A percentile compares a stretch with the other conserved stretches of the same genome.
These are phyloP conservation scores for Heterocephalus glaber DNA, from an alignment of 2,113 vertebrate species.

Conservation along the genomic window DNA sequence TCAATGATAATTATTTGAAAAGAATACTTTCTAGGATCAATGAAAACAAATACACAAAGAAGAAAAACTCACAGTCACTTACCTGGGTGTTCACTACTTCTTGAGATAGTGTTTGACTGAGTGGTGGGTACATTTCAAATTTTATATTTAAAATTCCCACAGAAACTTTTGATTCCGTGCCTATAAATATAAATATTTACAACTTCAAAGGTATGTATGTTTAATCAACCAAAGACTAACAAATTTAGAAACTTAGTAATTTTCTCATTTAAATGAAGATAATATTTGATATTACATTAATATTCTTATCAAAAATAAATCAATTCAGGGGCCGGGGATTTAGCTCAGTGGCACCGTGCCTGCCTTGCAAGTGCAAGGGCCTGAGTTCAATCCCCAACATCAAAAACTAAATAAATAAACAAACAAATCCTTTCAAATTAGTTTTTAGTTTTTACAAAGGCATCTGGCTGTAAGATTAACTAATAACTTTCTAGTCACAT, in stretches of 20 bases:
- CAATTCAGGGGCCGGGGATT: not conserved
- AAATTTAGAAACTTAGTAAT: conserved; percentile 18
- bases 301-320: not conserved
- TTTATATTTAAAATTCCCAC: conserved; percentile 95
- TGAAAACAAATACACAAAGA: conserved; percentile 31
- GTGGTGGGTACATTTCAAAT: conserved; percentile 94
- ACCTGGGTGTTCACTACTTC: conserved; percentile 96
- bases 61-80: conserved; percentile 61
- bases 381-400: no score
- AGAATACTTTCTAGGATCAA: conserved; percentile 11
- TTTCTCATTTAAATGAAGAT: conserved; percentile 28
- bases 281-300: conserved; percentile 7
- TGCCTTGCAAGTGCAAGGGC: no score
- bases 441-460: conserved; percentile 21
- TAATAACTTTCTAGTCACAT: conserved; percentile 25
- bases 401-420: no score
- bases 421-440: no score
- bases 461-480: not conserved
- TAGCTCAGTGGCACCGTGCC: no score
- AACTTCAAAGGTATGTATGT: conserved; percentile 24
- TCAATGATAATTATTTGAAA: not conserved
- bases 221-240: conserved; percentile 30
- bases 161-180: conserved; percentile 95
- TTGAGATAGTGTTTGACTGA: conserved; percentile 88
- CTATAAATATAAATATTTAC: conserved; percentile 85